Base-by-base conservation (phyloP, 2,888 invertebrate genomes). In the Amblyjoppa proteus region DNA sequence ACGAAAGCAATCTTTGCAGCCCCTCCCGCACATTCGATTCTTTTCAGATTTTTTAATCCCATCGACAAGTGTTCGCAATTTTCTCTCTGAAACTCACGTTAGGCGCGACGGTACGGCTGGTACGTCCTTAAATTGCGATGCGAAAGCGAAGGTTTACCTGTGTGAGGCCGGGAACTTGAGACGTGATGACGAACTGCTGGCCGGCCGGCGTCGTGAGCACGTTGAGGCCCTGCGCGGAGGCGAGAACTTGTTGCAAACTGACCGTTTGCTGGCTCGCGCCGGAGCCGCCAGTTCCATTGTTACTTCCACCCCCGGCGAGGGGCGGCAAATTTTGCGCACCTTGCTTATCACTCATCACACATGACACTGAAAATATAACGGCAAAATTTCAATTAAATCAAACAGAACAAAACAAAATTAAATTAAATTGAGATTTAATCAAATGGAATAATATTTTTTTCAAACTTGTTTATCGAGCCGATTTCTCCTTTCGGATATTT, bases 111-210 rank as follows among this genome's bases (percentile, higher is more conserved):
- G 20, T 20, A 20, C 20, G 20, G 20, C 20, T 20, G 20, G 20
- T 20, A 20, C 20, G 20, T 20, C 20, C 20, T 20, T 31, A 61
- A 25, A 41, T 58, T 53, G 49, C 25, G 7, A 20, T 75, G 20
- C 16, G 45, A 51, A 66, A 49, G 70, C 34, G 53, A 38, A 69
- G 49, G 11, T 87, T 91, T 90, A 95, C 95, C 94, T 95, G 95
- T 81, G 95, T 92, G 69, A 95, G 93, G 80, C 95, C 95, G 88
- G 95, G 95, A 90, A 95, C 94, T 53, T 90, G 91, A 16, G 94
- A 94, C 68, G 94, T 92, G 89, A 94, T 93, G 86, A 94, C 94
- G 90, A 94, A 94, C 88, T 94, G 94, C 83, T 94, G 94, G 81
- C 93, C 93, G 84, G 91, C 92, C 78, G 93, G 91, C 28, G 94